Evolutionary conservation across 2,797 vertebrate genomes (phyloP).

Genomic region (Pseudomugil gertrudae): DNA sequence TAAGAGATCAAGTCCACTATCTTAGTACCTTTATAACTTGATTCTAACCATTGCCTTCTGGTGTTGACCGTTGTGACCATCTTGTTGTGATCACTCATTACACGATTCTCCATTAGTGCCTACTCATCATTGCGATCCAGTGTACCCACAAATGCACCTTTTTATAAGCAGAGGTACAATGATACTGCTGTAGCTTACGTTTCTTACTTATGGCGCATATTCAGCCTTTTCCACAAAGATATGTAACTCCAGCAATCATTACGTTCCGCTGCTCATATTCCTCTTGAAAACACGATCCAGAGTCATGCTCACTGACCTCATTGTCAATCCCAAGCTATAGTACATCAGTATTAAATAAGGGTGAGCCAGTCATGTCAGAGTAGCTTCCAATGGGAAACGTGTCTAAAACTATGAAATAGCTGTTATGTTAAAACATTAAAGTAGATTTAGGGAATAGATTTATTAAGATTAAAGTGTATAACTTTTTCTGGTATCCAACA

Average conservation of each 20-base stretch:
- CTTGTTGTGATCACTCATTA: conserved; percentile 8
- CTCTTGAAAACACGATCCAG: neutral
- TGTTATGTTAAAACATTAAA: neutral
- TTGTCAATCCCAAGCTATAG: conserved; percentile 5
- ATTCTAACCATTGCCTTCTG: conserved; percentile 8
- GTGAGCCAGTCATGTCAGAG: neutral
- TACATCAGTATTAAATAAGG: conserved; percentile 2
- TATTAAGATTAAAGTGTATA: neutral
- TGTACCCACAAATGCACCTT: conserved; percentile 20
- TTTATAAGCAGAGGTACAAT: neutral
- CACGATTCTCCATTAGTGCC: conserved; percentile 41
- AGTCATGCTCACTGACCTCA: neutral
- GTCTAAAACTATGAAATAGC: neutral
- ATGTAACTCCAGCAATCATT: neutral
- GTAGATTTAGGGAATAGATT: neutral
- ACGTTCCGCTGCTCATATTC: neutral
- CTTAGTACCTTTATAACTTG: conserved; percentile 18
- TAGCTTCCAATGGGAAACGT: conserved; percentile 7
- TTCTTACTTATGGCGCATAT: neutral
- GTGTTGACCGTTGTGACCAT: conserved; percentile 12
- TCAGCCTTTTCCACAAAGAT: neutral
- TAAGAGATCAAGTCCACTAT: conserved; percentile 52
- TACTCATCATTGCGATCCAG: conserved; percentile 55
- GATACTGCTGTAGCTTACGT: conserved; percentile 2
- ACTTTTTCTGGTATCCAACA: neutral